These are phyloP conservation scores for Suillia variegata DNA, from an alignment of 2,888 invertebrate genomes.

Conservation along the genomic window DNA sequence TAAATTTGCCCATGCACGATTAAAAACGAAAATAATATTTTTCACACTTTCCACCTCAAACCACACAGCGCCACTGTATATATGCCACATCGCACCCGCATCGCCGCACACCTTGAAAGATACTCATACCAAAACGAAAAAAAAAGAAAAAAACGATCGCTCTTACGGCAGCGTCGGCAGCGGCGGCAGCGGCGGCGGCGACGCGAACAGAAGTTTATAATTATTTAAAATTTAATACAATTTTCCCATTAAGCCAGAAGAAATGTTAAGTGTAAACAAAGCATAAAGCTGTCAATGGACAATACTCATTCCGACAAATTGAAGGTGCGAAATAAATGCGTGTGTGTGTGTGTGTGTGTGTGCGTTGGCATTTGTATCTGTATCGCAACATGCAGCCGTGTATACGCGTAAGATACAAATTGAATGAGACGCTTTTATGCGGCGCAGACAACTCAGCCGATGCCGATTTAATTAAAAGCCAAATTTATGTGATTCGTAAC, in stretches of 20 bases:
- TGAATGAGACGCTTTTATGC: no score
- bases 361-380: no score
- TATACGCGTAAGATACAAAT: no score
- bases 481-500: no score
- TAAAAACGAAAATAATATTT: no score
- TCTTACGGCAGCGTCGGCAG: background rate
- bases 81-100: background rate
- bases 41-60: background rate
- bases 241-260: constrained; percentile 17
- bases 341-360: no score
- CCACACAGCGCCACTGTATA: background rate
- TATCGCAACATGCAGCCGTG: no score
- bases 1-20: no score
- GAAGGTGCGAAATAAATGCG: constrained; percentile 53
- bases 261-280: constrained; percentile 50
- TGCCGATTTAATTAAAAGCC: no score
- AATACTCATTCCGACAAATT: constrained; percentile 49
- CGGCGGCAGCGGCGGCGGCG: background rate
- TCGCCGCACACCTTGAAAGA: background rate
- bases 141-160: no score
- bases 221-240: constrained; percentile 26
- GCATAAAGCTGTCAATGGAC: constrained; percentile 56
- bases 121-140: no score
- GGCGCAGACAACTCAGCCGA: no score
- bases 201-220: constrained; percentile 11